phyloP scores from a whole-genome alignment of 2,888 invertebrate species.

The Cerastis rubricosa region DNA sequence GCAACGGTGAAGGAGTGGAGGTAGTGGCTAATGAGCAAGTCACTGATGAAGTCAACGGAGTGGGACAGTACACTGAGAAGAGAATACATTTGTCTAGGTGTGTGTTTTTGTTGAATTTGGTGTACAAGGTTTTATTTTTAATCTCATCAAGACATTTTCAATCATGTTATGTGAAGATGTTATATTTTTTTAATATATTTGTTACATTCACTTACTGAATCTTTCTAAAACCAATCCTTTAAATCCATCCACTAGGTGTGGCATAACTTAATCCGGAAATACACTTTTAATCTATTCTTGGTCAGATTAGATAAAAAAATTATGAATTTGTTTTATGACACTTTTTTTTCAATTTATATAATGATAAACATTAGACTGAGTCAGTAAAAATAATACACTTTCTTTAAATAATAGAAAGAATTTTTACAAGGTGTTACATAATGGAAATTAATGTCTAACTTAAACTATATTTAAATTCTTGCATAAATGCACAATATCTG shows the following conservation, averaged over 20 bases:
- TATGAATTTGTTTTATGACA: too few species aligned
- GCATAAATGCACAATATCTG: not conserved
- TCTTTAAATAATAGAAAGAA: not conserved
- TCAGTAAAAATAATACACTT: not conserved
- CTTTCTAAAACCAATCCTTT: not conserved
- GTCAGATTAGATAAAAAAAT: slow-evolving; percentile 17
- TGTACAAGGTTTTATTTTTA: not conserved
- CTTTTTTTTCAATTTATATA: too few species aligned
- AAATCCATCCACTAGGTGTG: slow-evolving; percentile 20
- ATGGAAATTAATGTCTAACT: not conserved
- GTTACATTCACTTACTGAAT: not conserved
- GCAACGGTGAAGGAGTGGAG: slow-evolving; percentile 97
- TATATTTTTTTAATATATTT: not conserved
- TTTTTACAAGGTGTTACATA: not conserved
- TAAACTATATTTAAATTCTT: not conserved
- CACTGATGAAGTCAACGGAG: slow-evolving; percentile 94
- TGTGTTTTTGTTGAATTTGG: slow-evolving; percentile 3
- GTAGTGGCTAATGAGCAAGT: slow-evolving; percentile 96
- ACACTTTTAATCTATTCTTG: slow-evolving; percentile 6
- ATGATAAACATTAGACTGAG: slow-evolving; percentile 7
- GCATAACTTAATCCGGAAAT: slow-evolving; percentile 2
- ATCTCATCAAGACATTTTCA: not conserved
- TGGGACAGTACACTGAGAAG: slow-evolving; percentile 97
- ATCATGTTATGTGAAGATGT: not conserved
- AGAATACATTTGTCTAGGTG: slow-evolving; percentile 97